Conservation (phyloP, 2,888 invertebrate species). For the Liodrosophila aerea region DNA sequence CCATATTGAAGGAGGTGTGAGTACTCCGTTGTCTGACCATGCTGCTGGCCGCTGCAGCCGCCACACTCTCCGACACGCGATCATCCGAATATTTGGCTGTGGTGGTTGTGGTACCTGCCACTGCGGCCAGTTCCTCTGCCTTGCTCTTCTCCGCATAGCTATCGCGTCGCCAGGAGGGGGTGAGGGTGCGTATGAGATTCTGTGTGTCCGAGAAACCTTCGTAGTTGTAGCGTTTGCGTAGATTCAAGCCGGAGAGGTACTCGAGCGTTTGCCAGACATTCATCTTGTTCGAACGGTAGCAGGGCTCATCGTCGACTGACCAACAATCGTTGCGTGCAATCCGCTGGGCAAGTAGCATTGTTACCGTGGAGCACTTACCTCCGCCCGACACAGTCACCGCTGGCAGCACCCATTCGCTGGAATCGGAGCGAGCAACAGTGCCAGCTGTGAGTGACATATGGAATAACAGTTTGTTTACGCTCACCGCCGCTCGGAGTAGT, state of each 20-base stretch:
- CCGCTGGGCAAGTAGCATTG: conserved; percentile 79
- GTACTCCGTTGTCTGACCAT: conserved; percentile 33
- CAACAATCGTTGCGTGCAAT: conserved; percentile 78
- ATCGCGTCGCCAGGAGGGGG: conserved; percentile 77
- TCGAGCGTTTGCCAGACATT: conserved; percentile 82
- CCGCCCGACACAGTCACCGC: conserved; percentile 38
- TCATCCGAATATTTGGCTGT: conserved; percentile 40
- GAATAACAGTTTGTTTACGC: conserved; percentile 37
- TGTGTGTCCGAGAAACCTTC: conserved; percentile 79
- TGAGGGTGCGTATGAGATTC: conserved; percentile 71
- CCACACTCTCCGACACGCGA: conserved; percentile 23
- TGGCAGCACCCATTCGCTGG: conserved; percentile 55
- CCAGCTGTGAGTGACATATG: conserved; percentile 45
- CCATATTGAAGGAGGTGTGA: conserved; percentile 34
- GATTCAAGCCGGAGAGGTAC: conserved; percentile 73
- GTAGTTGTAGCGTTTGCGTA: conserved; percentile 79
- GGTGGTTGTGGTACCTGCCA: conserved; percentile 11
- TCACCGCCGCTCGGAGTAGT: too few species aligned
- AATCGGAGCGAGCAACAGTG: conserved; percentile 65
- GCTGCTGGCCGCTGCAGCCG: conserved; percentile 22
- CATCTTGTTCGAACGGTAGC: conserved; percentile 79
- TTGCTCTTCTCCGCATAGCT: conserved; percentile 76
- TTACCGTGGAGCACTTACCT: conserved; percentile 73
- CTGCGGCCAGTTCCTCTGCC: conserved; percentile 41
- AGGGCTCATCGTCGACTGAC: conserved; percentile 80